Evolutionary conservation across 2,888 invertebrate genomes (phyloP), one percentile per base, ranked within the genome.

Genomic region (Orchestes rusci): DNA sequence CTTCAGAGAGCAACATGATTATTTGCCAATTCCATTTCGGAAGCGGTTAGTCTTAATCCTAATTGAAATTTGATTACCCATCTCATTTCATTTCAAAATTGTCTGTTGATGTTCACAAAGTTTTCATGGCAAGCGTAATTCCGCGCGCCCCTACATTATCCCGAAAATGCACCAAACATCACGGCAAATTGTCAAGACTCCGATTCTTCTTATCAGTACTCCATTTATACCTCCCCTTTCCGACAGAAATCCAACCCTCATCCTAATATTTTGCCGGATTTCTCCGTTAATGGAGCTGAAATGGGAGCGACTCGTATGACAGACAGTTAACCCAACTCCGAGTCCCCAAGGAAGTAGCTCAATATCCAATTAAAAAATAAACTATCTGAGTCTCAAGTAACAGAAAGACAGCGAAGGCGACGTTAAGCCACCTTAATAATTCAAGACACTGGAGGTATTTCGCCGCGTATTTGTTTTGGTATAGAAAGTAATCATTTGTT

Each of bases 361-460:
- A 51, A 61, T 59, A 62, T 60, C 61, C 63, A 64, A 65, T 65
- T 65, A 64, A 63, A 65, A 61, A 64, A 59, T 60, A 59, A 64
- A 62, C 63, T 62, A 62, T 63, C 59, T 61, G 59, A 56, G 54
- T 60, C 55, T 61, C 53, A 52, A 58, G 57, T 62, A 61, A 59
- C 62, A 45, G 36, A 35, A 39, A n/a, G n/a, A n/a, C n/a, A 35
- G 29, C 20, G 39, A 19, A 36, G 42, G 38, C 38, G 35, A 42
- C 38, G 30, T 17, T 15, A 31, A 30, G 39, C 39, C 42, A 45
- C 45, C 45, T 49, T 45, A 49, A 49, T 45, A 49, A 45, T 49
- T 41, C 33, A 43, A 38, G 28, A 20, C 18, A 18, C 27, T 39
- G 36, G 29, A 39, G 27, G 45, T 4, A 3, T 36, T 18, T 19